These are phyloP conservation scores for Dendrolimus houi DNA, from an alignment of 2,888 invertebrate genomes.

Conservation along the genomic window DNA sequence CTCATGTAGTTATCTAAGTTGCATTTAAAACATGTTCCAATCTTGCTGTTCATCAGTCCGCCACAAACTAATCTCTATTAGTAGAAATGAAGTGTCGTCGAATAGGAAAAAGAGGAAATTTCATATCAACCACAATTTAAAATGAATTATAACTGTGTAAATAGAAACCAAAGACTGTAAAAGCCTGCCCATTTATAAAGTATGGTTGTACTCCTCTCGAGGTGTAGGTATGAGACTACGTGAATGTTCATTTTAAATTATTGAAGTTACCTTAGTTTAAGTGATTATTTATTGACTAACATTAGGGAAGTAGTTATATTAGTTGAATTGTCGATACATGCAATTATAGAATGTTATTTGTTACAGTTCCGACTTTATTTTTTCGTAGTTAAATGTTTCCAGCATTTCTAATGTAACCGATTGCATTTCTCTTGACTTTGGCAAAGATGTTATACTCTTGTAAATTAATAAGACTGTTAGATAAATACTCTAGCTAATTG, in stretches of 20 bases:
- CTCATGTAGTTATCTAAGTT: slow-evolving; percentile 9
- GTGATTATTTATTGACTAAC: slow-evolving; percentile 70
- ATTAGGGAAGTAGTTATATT: slow-evolving; percentile 33
- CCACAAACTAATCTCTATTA: slow-evolving; percentile 55
- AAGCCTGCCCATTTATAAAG: slow-evolving; percentile 38
- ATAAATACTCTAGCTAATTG: slow-evolving; percentile 66
- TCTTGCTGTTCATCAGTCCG: slow-evolving; percentile 45
- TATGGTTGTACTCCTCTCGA: slow-evolving; percentile 36
- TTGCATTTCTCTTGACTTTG: slow-evolving; percentile 59
- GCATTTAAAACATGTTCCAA: slow-evolving; percentile 23
- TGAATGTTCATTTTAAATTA: slow-evolving; percentile 53
- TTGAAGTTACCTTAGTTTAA: slow-evolving; percentile 71
- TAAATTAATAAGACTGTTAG: slow-evolving; percentile 74
- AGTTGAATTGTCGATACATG: slow-evolving; percentile 6
- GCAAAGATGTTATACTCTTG: slow-evolving; percentile 65
- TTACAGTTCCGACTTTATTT: slow-evolving; percentile 20
- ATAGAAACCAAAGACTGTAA: slow-evolving; percentile 70
- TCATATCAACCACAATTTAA: slow-evolving; percentile 14
- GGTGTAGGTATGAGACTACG: slow-evolving; percentile 24
- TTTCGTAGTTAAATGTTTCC: slow-evolving; percentile 24
- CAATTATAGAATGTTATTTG: not conserved
- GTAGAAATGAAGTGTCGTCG: slow-evolving; percentile 56
- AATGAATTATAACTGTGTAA: slow-evolving; percentile 42
- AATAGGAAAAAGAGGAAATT: slow-evolving; percentile 62
- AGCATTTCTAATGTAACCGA: slow-evolving; percentile 51